Base-by-base conservation (phyloP, 2,113 vertebrate species). In the Dromiciops gliroides region DNA sequence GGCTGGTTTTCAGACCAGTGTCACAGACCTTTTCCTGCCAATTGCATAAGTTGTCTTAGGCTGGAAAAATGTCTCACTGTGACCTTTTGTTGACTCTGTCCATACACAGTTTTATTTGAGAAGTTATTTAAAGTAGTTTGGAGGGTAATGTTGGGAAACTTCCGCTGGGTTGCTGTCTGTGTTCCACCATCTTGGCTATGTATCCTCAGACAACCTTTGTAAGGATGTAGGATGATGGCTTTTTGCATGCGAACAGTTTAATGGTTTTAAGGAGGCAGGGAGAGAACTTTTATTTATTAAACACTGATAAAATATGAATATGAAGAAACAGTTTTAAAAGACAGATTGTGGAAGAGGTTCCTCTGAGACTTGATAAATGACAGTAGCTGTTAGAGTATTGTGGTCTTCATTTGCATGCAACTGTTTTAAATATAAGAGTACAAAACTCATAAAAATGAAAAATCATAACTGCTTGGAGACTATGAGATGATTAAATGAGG, bases 141-240 rank as follows among this genome's bases (percentile, higher is more conserved):
- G 12, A 83, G 5, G 1, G 16, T 22, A 83, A 44, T 83, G 6
- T 67, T 16, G 19, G 67, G n/a, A 44, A 75, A 83, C 6, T 83
- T 83, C 19, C 19, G 37, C 37, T 83, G n/a, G 16, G 16, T 83
- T 83, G 3, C 67, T 83, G 37, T n/a, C 67, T 19, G 37, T 83
- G 44, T 44, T 44, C 2, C 2, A 44, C n/a, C n/a, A 23, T 44
- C 0, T 1, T 22, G 16, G n/a, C 6, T 44, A 16, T 44, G 19
- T 2, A 23, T 5, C 37, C 16, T 44, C 1, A 44, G 19, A 44
- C 8, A 5, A 44, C 14, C 19, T 44, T 83, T n/a, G n/a, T 83
- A 83, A 83, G 16, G 67, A 44, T 23, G n/a, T 22, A n/a, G 16
- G 67, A 16, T 22, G 67, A 44, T 83, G 19, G 0, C n/a, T 83